Conservation (phyloP, 2,888 invertebrate genomes). For the Cephonodes hylas region DNA sequence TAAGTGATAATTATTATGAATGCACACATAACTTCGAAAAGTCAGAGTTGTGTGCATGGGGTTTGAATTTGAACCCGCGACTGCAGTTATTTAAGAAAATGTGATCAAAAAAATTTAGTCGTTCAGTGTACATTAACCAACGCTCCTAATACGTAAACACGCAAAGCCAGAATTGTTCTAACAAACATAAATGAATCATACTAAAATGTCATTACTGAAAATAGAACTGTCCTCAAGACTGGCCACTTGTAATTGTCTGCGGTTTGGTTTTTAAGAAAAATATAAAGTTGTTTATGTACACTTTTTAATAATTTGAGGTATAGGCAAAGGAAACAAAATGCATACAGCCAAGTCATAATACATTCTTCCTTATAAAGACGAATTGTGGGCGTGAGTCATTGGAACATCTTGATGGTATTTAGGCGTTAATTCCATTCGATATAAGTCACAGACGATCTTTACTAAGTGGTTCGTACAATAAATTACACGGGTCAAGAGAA, state of each 20-base stretch:
- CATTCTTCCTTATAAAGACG: constrained; percentile 8
- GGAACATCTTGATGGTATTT: constrained; percentile 2
- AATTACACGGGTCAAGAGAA: background rate
- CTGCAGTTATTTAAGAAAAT: too few species aligned
- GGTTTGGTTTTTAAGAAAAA: background rate
- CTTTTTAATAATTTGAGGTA: background rate
- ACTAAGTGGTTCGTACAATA: constrained; percentile 2
- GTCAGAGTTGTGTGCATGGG: too few species aligned
- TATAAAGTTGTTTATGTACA: background rate
- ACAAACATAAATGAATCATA: background rate
- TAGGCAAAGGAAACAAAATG: background rate
- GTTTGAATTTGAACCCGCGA: too few species aligned
- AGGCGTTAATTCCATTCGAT: constrained; percentile 5
- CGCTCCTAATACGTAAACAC: too few species aligned
- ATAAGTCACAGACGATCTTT: constrained; percentile 1
- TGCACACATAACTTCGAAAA: too few species aligned
- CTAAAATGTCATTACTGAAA: background rate
- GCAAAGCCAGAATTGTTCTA: background rate
- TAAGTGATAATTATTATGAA: too few species aligned
- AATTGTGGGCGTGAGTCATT: background rate
- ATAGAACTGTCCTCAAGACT: background rate
- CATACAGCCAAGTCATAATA: background rate
- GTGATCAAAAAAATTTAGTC: too few species aligned
- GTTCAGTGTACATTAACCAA: too few species aligned
- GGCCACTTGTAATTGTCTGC: background rate